A percentile compares a stretch with the other conserved stretches of the same genome.
These are phyloP conservation scores for Halocaridina rubra DNA, from an alignment of 2,888 invertebrate species.

Conservation along the genomic window DNA sequence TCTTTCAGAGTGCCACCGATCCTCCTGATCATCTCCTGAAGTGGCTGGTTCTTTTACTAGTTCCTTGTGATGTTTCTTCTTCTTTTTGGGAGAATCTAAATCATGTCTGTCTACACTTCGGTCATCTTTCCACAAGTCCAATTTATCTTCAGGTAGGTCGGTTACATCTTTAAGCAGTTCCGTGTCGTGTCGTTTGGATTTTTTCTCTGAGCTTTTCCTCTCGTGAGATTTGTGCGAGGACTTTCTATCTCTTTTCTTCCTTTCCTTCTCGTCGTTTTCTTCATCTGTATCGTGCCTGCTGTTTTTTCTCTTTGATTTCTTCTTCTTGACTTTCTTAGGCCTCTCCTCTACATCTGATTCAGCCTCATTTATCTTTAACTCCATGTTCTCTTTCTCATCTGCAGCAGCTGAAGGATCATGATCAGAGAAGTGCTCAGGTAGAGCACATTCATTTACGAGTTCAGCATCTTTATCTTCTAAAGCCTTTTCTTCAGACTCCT, in stretches of 20 bases:
- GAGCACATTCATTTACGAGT: background rate
- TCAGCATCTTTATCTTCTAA: background rate
- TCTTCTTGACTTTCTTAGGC: conserved; percentile 43
- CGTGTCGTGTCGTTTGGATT: background rate
- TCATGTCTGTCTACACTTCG: background rate
- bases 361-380: background rate
- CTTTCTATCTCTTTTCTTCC: conserved; percentile 17
- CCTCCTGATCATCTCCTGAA: background rate
- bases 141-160: background rate
- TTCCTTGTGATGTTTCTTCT: background rate
- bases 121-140: background rate
- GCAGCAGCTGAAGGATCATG: background rate
- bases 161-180: background rate
- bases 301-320: conserved; percentile 37
- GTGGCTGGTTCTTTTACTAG: background rate
- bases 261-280: conserved; percentile 32
- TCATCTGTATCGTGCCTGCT: conserved; percentile 36
- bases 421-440: background rate
- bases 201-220: background rate
- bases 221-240: background rate
- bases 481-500: background rate
- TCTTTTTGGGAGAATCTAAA: background rate
- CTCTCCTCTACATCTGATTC: background rate
- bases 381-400: background rate
- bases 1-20: conserved; percentile 31